Evolutionary conservation across 2,888 invertebrate species (phyloP), one percentile per base, ranked within the genome.

Genomic region (Eurytoma adleriae): DNA sequence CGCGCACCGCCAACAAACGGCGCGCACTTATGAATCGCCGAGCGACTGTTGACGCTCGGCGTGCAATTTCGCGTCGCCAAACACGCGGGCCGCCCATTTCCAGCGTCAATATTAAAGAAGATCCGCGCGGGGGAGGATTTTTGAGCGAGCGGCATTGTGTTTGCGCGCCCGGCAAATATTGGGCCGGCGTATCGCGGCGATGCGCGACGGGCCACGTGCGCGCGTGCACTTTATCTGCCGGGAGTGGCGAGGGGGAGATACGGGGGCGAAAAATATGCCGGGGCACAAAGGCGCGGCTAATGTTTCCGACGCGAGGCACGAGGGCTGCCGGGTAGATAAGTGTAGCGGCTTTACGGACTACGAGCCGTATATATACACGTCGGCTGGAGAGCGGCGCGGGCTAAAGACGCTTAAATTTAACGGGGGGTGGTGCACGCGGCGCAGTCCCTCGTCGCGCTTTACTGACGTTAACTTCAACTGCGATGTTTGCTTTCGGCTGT

Each of bases 181-280:
- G 88, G 40, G 90, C 90, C 87, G 88, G 87, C 88, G 89, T 89
- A 90, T 90, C 90, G 90, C 89, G 89, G 88, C 88, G 87, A 87
- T 88, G 88, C 87, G 89, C 88, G 88, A 40, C 7, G 40, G 40
- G 40, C 40, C 40, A 40, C 40, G 40, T 40, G 40, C 7, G 40
- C 87, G 87, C 85, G 88, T 86, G 86, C 85, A 86, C 40, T 40
- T 40, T 40, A 40, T 40, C 40, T 84, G 86, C 86, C 84, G 86
- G 85, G 73, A 72, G 75, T 30, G 69, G 70, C 80, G 84, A 74
- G 81, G 64, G 40, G 40, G 40, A 40, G 40, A 40, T 40, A 40
- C 40, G 40, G 40, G 7, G 40, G 40, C 69, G 67, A 67, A 78
- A 72, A 78, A 59, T 59, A 62, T 30, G 40, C 50, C 48, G 64